Conservation (phyloP, 2,113 vertebrate genomes). For the Sinosuthora webbiana region DNA sequence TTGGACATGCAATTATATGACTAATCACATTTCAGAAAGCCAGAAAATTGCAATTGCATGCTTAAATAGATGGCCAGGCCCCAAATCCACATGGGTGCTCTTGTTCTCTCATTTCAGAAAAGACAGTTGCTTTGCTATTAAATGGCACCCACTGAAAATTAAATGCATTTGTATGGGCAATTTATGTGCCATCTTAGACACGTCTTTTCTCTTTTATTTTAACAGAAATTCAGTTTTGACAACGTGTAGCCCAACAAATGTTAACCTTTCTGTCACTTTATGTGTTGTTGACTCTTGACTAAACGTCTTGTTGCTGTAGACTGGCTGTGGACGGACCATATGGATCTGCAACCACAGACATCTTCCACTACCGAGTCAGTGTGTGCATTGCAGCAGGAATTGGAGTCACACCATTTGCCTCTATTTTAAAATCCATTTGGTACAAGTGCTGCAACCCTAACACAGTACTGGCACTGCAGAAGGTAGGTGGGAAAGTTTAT, state of each 20-base stretch:
- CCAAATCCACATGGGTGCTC: slow-evolving; percentile 24
- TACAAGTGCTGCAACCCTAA: slow-evolving; percentile 60
- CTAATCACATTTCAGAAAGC: slow-evolving; percentile 68
- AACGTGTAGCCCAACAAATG: not conserved
- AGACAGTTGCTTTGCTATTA: slow-evolving; percentile 16
- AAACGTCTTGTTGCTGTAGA: slow-evolving; percentile 53
- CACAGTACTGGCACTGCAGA: slow-evolving; percentile 54
- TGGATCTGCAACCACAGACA: slow-evolving; percentile 70
- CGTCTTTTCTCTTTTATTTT: not conserved
- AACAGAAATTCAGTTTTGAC: not conserved
- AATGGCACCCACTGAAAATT: slow-evolving; percentile 6
- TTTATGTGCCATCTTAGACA: not conserved
- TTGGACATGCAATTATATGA: slow-evolving; percentile 67
- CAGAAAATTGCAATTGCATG: slow-evolving; percentile 66
- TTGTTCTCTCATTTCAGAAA: slow-evolving; percentile 9
- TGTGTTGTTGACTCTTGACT: not conserved
- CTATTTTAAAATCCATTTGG: slow-evolving; percentile 81
- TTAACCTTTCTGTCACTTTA: not conserved
- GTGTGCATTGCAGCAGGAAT: slow-evolving; percentile 81
- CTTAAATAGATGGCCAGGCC: slow-evolving; percentile 61
- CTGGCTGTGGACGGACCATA: slow-evolving; percentile 80
- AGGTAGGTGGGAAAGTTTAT: slow-evolving; percentile 68
- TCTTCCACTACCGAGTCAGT: slow-evolving; percentile 74
- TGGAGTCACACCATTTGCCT: slow-evolving; percentile 80
- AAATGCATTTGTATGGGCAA: not conserved